Evolutionary conservation across 1,140 invertebrate species (phyloP).

Genomic region (Ceratitis capitata): DNA sequence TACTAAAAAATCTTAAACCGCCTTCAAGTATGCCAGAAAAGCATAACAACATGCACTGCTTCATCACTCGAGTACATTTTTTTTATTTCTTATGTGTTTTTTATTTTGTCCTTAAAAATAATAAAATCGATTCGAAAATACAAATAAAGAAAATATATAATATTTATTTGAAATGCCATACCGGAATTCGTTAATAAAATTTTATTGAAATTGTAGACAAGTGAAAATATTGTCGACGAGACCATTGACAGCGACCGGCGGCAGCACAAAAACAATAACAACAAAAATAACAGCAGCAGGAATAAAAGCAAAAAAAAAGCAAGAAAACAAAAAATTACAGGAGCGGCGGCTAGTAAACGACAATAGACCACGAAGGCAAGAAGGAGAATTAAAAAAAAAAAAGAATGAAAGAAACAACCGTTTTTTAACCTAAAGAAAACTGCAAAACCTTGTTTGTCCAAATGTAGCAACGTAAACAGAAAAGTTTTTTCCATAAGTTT

Average conservation of each 20-base stretch:
- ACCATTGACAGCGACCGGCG: not conserved
- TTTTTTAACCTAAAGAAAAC: no score
- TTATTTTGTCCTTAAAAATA: conserved; percentile 60
- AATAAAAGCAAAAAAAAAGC: not conserved
- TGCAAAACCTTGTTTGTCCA: conserved; percentile 8
- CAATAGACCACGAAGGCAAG: not conserved
- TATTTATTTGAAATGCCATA: conserved; percentile 43
- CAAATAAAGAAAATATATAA: no score
- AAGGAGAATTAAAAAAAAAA: no score
- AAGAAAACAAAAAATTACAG: no score
- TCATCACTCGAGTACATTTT: not conserved
- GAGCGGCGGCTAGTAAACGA: not conserved
- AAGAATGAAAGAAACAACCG: not conserved
- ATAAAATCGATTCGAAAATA: conserved; percentile 62
- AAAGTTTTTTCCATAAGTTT: not conserved
- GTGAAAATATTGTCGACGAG: conserved; percentile 46
- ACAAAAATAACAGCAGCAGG: not conserved
- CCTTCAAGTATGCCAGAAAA: conserved; percentile 36
- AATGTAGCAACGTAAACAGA: conserved; percentile 26
- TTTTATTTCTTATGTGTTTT: not conserved
- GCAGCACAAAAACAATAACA: not conserved
- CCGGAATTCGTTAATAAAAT: conserved; percentile 66
- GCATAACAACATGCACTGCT: not conserved
- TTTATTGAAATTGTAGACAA: conserved; percentile 66
- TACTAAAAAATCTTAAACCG: not conserved